A percentile compares a stretch with the other conserved stretches of the same genome.
These are phyloP conservation scores for Cygnus atratus DNA, from an alignment of 2,113 vertebrate species.

Conservation along the genomic window DNA sequence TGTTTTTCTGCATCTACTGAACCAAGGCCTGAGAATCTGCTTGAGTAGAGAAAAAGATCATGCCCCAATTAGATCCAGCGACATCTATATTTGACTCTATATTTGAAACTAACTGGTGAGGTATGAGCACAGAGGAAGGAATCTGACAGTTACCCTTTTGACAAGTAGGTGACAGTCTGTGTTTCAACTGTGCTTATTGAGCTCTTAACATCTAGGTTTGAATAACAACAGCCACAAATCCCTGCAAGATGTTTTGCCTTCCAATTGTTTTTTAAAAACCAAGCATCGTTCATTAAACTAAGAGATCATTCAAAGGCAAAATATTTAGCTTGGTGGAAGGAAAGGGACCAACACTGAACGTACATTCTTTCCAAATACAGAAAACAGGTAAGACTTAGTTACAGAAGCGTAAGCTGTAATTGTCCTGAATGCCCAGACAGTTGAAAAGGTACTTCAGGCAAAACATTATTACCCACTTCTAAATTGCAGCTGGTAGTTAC, in stretches of 20 bases:
- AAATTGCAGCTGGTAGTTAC: neutral
- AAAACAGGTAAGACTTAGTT: neutral
- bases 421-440: neutral
- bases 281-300: neutral
- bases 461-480: neutral
- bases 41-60: neutral
- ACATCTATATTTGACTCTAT: neutral
- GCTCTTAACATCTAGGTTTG: slow-evolving; percentile 22
- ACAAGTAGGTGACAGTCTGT: slow-evolving; percentile 30
- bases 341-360: neutral
- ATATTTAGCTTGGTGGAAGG: neutral
- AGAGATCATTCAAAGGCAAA: neutral
- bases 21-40: neutral
- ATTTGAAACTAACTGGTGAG: neutral
- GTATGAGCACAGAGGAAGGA: neutral
- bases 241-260: neutral
- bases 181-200: neutral
- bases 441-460: neutral
- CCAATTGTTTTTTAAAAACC: neutral
- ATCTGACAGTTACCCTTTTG: slow-evolving; percentile 39
- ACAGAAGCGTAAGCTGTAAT: neutral
- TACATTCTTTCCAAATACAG: neutral
- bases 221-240: neutral
- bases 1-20: neutral
- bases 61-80: neutral